Evolutionary conservation across 2,113 vertebrate genomes (phyloP), one percentile per base, ranked within the genome.

Genomic region (Archocentrus centrarchus): DNA sequence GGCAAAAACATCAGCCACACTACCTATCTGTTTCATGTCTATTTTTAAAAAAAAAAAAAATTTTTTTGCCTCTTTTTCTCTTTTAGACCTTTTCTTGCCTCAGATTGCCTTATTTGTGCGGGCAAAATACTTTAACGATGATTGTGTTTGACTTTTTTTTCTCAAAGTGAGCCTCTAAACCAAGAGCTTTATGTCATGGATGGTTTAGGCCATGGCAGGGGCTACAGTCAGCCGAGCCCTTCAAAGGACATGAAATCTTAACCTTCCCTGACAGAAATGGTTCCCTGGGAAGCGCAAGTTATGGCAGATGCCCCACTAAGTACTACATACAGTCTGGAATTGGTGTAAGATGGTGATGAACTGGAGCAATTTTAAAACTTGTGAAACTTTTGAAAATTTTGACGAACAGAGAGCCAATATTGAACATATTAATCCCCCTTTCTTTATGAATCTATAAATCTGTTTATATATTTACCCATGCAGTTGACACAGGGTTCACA

Each of bases 171-270:
- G 9, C 18, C 80, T 77, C 39, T n/a, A 55, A 80, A 66, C 24
- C 2, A 11, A 39, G 30, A 75, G 20, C 61, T 77, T 70, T 24
- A 53, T 79, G 60, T 79, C 81, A 77, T 11, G 50, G 22, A 80
- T 35, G n/a, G 10, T 70, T 78, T 35, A 64, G 59, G 55, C 0
- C 47, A 27, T 13, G 62, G 44, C 58, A 5, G 24, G 11, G 62
- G 41, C 60, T 20, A 37, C 17, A 11, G 24, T 79, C 68, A 80
- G 68, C 44, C 82, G 62, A 9, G 64, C 57, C 60, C 20, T 75
- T 91, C 32, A 83, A 73, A 88, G 57, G 41, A 53, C 73, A 70
- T 8, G 30, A 82, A 60, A 57, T 79, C 15, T 39, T 20, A 55
- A 78, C 41, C 22, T 22, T 60, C 22, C 53, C 62, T 44, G 39